phyloP scores from a whole-genome alignment of 2,797 vertebrate species.

The Acridotheres tristis region DNA sequence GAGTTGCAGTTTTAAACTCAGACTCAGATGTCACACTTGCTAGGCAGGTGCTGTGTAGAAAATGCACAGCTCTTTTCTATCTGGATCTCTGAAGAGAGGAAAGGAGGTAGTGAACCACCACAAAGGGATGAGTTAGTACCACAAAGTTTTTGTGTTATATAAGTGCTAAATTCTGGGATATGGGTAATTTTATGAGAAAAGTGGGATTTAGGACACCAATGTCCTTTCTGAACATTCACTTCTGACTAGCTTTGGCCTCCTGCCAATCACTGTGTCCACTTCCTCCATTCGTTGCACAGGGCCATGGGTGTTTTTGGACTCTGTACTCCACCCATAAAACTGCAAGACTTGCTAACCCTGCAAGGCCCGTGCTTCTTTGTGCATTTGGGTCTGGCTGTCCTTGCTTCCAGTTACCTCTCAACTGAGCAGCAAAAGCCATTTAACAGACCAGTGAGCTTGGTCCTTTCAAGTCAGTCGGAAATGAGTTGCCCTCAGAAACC shows the following conservation, averaged over 20 bases:
- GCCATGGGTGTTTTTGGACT: background rate
- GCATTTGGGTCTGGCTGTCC: slow-evolving; percentile 1
- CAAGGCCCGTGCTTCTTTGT: background rate
- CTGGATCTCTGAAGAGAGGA: background rate
- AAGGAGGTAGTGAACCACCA: background rate
- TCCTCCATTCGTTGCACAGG: background rate
- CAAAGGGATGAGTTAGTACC: background rate
- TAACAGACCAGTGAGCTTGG: slow-evolving; percentile 47
- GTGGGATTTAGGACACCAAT: background rate
- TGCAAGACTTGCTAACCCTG: background rate
- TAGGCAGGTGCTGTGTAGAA: background rate
- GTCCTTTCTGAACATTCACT: background rate
- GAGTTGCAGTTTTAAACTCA: background rate
- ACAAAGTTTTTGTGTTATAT: background rate
- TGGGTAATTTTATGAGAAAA: background rate
- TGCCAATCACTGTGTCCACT: background rate
- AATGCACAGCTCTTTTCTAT: background rate
- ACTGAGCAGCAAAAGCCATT: slow-evolving; percentile 43
- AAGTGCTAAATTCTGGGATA: background rate
- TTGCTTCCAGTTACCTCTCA: slow-evolving; percentile 24
- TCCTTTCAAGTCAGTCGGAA: slow-evolving; percentile 59
- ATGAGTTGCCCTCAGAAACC: slow-evolving; percentile 53
- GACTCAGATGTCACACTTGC: background rate
- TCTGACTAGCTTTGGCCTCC: background rate
- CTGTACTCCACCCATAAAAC: background rate